Evolutionary conservation across 2,113 vertebrate species (phyloP).

Genomic region (Pseudorhombus dupliciocellatus): DNA sequence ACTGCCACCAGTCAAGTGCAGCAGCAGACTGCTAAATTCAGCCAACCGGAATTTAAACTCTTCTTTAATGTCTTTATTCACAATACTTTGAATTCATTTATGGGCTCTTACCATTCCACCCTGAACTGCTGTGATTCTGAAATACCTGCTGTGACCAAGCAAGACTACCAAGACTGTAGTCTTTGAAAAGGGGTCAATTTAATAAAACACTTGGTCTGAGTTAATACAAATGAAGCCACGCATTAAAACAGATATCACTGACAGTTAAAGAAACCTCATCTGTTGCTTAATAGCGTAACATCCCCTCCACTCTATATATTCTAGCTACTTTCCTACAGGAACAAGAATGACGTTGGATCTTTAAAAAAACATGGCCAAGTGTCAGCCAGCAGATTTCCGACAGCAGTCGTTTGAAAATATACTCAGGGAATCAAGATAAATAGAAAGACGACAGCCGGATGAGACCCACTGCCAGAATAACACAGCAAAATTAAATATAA

Average conservation of each 20-base stretch:
- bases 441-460: not conserved
- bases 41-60: not conserved
- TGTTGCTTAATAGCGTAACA: not conserved
- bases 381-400: not conserved
- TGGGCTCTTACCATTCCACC: not conserved
- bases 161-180: too few species aligned
- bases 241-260: not conserved
- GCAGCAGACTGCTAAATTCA: not conserved
- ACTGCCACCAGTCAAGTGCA: not conserved
- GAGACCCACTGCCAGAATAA: not conserved
- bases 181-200: not conserved
- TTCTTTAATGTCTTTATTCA: not conserved
- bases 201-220: not conserved
- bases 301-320: not conserved
- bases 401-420: not conserved
- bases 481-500: slow-evolving; percentile 1
- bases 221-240: not conserved
- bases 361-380: not conserved
- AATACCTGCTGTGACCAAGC: not conserved
- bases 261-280: not conserved
- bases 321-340: not conserved
- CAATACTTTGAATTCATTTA: not conserved
- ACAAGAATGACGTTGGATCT: not conserved
- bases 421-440: not conserved
- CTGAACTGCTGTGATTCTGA: not conserved